These are phyloP conservation scores for Vicugna pacos DNA, from an alignment of 2,113 vertebrate species.

Conservation along the genomic window DNA sequence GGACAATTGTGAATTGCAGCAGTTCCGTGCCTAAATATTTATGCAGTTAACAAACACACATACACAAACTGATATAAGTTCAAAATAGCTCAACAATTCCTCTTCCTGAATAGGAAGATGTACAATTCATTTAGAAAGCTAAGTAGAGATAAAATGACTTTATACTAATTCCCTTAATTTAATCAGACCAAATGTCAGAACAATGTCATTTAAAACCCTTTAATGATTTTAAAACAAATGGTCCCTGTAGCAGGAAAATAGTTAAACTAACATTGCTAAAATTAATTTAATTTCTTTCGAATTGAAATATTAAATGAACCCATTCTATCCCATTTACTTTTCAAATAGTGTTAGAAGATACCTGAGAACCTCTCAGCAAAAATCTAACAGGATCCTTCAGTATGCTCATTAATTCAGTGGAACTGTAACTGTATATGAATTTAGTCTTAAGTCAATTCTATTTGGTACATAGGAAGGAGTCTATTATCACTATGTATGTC, in stretches of 20 bases:
- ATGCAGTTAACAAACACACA: background rate
- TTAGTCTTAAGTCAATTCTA: background rate
- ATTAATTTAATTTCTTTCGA: slow-evolving; percentile 86
- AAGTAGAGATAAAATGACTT: slow-evolving; percentile 71
- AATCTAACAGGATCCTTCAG: slow-evolving; percentile 9
- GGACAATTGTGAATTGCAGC: background rate
- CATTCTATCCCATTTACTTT: slow-evolving; percentile 72
- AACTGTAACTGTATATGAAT: background rate
- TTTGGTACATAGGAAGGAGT: background rate
- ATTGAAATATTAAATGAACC: slow-evolving; percentile 80
- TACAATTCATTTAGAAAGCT: slow-evolving; percentile 60
- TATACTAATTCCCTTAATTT: slow-evolving; percentile 86
- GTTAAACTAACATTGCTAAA: slow-evolving; percentile 86
- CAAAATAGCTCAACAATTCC: slow-evolving; percentile 3
- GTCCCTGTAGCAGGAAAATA: slow-evolving; percentile 85
- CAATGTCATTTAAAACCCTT: slow-evolving; percentile 84
- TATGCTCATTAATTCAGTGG: background rate
- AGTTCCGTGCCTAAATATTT: background rate
- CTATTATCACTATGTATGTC: slow-evolving; percentile 44
- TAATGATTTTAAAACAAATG: slow-evolving; percentile 89
- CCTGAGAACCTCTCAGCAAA: slow-evolving; percentile 63
- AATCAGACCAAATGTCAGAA: slow-evolving; percentile 88
- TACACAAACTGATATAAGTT: background rate
- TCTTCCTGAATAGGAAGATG: slow-evolving; percentile 25
- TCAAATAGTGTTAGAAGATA: slow-evolving; percentile 73